phyloP scores from a whole-genome alignment of 2,888 invertebrate species.

The Dynastes hyllus region DNA sequence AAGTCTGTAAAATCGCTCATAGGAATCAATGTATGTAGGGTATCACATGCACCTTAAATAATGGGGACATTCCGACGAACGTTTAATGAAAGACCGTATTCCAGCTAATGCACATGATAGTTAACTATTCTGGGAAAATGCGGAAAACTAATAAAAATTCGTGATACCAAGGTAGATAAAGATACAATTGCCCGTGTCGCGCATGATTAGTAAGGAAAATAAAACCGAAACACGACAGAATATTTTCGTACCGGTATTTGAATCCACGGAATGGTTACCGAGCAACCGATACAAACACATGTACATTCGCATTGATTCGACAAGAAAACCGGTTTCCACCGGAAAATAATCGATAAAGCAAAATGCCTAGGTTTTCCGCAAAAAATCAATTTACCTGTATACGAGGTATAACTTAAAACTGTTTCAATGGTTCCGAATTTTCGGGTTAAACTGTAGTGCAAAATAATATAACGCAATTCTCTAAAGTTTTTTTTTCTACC shows the following conservation, averaged over 20 bases:
- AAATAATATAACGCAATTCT: no score
- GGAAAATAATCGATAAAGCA: conserved; percentile 62
- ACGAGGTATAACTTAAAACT: conserved; percentile 10
- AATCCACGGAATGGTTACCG: conserved; percentile 66
- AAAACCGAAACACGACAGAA: conserved; percentile 64
- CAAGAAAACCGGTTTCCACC: conserved; percentile 63
- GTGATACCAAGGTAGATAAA: conserved; percentile 34
- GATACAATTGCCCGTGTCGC: conserved; percentile 34
- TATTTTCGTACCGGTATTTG: conserved; percentile 64
- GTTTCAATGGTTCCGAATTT: not conserved
- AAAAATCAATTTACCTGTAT: conserved; percentile 59
- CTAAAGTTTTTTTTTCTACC: no score
- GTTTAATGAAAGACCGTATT: not conserved
- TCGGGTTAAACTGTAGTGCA: no score
- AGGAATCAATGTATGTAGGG: not conserved
- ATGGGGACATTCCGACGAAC: not conserved
- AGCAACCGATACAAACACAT: conserved; percentile 68
- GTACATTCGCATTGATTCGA: conserved; percentile 67
- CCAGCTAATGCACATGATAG: not conserved
- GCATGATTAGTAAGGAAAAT: conserved; percentile 57
- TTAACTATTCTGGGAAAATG: conserved; percentile 45
- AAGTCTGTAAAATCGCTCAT: no score
- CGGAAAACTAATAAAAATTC: conserved; percentile 47
- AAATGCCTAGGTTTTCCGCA: conserved; percentile 55
- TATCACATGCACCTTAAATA: not conserved